Percentiles rank a stretch among this genome's conserved stretches.
These are phyloP conservation scores for Globia sparganii DNA, from an alignment of 2,888 invertebrate species.

Conservation along the genomic window DNA sequence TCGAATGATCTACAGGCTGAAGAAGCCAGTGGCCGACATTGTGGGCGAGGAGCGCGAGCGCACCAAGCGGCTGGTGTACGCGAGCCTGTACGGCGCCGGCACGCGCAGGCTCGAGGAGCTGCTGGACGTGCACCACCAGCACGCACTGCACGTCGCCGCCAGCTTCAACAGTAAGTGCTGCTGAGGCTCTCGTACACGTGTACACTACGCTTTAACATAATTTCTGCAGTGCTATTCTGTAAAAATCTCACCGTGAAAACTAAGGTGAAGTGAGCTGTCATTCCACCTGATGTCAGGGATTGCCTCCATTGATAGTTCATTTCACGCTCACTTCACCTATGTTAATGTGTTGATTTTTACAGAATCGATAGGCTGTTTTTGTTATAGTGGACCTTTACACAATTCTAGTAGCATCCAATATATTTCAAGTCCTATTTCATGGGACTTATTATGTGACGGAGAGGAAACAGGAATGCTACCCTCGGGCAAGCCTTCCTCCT, in stretches of 20 bases:
- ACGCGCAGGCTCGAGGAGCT: slow-evolving; percentile 82
- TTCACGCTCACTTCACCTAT: no score
- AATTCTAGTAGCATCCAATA: neutral
- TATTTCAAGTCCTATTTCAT: neutral
- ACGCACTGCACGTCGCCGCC: slow-evolving; percentile 76
- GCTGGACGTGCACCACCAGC: slow-evolving; percentile 77
- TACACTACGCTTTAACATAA: neutral
- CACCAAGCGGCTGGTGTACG: slow-evolving; percentile 88
- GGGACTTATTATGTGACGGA: no score
- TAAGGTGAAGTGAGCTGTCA: no score
- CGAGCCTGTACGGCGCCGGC: slow-evolving; percentile 89
- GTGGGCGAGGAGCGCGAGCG: slow-evolving; percentile 82
- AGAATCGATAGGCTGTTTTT: no score
- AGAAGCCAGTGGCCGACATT: slow-evolving; percentile 73
- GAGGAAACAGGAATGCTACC: no score
- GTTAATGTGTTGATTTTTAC: no score
- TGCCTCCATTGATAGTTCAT: no score
- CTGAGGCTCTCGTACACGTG: neutral
- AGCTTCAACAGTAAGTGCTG: slow-evolving; percentile 81
- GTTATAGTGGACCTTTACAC: neutral
- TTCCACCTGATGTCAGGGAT: no score
- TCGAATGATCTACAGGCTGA: slow-evolving; percentile 74
- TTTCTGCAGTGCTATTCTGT: no score
- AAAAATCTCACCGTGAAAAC: no score
- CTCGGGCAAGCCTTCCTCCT: no score